Base-by-base conservation (phyloP, 2,113 vertebrate species). In the Suricata suricatta region DNA sequence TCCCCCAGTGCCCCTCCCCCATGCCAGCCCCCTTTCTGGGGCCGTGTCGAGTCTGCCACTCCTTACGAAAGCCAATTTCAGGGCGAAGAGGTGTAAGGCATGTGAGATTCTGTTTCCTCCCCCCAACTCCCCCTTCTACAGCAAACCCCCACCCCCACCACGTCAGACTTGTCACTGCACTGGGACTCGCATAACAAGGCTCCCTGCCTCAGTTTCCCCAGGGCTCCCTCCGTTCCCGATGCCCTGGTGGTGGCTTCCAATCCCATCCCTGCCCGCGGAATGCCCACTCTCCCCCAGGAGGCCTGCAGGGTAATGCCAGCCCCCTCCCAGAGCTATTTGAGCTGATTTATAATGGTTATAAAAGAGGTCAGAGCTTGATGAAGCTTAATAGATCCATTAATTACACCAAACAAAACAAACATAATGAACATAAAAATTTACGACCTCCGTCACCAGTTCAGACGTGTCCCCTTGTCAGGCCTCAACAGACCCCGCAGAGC, bases 381-480 rank as follows among this genome's bases (percentile, higher is more conserved):
- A 98, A 87, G 96, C 98, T 96, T 80, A 98, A 98, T 97, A 44
- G 96, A 98, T 96, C 96, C 76, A 93, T 90, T 98, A 97, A 99
- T 98, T 98, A 98, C 91, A 97, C 63, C n/a, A 90, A 72, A 98
- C 96, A 97, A 98, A 98, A 96, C 96, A 98, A 98, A 98, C 98
- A 90, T n/a, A 95, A 96, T 4, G 79, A 97, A 97, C 57, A 91
- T 88, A 90, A 95, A 96, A 97, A 96, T 98, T 95, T 97, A 98
- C 38, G 5, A 69, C 97, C 93, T 90, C 93, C 14, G 13, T 90
- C 89, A 2, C 0, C 0, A 15, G 93, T 98, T 97, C 96, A 90
- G 97, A 96, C 87, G 94, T 88, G 52, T 9, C 96, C 92, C 5
- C 15, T 94, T 97, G 98, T 96, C 0, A 0, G 69, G 88, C 81